Evolutionary conservation across 2,888 invertebrate genomes (phyloP).

Genomic region (Strigamia transsilvanica): DNA sequence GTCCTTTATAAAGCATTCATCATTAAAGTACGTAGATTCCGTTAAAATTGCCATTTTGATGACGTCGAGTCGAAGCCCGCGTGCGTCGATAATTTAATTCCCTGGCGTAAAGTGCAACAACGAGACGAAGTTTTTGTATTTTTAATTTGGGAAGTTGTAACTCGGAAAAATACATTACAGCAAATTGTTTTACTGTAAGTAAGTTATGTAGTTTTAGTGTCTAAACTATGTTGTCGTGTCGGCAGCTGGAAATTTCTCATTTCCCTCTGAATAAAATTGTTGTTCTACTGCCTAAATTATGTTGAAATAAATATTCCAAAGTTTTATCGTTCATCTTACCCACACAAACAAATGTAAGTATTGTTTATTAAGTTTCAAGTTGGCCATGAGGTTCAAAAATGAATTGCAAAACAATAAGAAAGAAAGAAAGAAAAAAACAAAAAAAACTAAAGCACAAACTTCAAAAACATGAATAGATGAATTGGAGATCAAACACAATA

Average conservation of each 20-base stretch:
- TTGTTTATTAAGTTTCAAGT: conserved; percentile 1
- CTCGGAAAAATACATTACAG: no score
- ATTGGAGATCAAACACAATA: not conserved
- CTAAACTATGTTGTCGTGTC: no score
- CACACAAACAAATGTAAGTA: not conserved
- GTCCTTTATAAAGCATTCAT: no score
- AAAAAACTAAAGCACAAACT: not conserved
- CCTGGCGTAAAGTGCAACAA: no score
- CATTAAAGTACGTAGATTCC: no score
- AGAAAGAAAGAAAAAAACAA: not conserved
- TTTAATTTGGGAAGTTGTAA: no score
- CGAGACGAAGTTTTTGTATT: no score
- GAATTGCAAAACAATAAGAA: not conserved
- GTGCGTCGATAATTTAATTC: no score
- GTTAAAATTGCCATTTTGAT: no score
- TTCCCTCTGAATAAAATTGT: not conserved
- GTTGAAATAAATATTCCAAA: not conserved
- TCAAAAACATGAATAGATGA: not conserved
- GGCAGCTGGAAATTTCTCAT: not conserved
- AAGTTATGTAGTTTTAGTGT: no score
- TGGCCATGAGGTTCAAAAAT: not conserved
- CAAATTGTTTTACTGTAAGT: no score
- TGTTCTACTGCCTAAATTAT: not conserved
- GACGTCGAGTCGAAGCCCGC: no score
- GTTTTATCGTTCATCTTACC: not conserved